phyloP scores from a whole-genome alignment of 2,113 vertebrate genomes.

The Pungitius pungitius region DNA sequence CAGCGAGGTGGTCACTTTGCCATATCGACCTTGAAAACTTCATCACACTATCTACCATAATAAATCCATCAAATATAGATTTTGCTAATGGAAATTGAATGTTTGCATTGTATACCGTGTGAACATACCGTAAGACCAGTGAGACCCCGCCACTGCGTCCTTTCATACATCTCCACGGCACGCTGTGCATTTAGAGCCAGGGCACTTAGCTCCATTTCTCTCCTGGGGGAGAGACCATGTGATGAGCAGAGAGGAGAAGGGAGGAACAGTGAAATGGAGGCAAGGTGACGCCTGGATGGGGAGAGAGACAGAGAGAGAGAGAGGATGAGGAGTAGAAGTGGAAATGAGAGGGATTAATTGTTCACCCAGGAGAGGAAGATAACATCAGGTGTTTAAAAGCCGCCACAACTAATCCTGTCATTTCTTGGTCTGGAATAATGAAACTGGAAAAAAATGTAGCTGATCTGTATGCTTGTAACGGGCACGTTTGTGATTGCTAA shows the following conservation, averaged over 20 bases:
- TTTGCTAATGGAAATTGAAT: conserved; percentile 9
- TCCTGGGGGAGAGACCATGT: conserved; percentile 38
- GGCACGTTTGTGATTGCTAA: conserved; percentile 53
- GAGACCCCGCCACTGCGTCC: conserved; percentile 18
- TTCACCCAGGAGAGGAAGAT: conserved; percentile 77
- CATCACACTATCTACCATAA: conserved; percentile 13
- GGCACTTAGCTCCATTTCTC: conserved; percentile 52
- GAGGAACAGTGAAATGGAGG: conserved; percentile 23
- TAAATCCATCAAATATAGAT: conserved; percentile 6
- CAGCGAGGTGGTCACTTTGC: not conserved
- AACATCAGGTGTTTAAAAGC: conserved; percentile 80
- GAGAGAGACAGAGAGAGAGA: conserved; percentile 44
- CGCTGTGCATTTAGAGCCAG: conserved; percentile 51
- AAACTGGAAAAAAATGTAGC: conserved; percentile 72
- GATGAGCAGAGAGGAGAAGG: conserved; percentile 1
- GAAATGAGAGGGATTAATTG: conserved; percentile 77
- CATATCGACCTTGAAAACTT: conserved; percentile 16
- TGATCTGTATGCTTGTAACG: conserved; percentile 65
- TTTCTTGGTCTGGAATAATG: conserved; percentile 75
- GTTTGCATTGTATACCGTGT: conserved; percentile 13
- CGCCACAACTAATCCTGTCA: conserved; percentile 79
- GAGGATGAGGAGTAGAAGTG: conserved; percentile 51
- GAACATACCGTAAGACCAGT: not conserved
- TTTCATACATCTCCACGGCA: conserved; percentile 28
- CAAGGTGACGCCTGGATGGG: conserved; percentile 48